Conservation (phyloP, 2,888 invertebrate species). For the Saturnia japonica region DNA sequence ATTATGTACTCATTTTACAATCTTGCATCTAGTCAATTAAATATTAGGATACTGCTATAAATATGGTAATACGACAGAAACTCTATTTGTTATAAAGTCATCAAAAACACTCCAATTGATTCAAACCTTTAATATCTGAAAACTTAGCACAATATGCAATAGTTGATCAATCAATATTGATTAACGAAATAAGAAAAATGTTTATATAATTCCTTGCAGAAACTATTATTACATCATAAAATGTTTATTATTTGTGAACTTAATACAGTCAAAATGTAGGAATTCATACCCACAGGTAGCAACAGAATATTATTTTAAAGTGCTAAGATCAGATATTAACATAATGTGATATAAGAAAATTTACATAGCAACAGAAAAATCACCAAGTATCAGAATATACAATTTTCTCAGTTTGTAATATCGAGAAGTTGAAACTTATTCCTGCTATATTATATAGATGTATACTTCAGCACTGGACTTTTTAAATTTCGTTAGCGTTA, state of each 20-base stretch:
- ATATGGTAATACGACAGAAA: constrained; percentile 56
- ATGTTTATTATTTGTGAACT: neutral
- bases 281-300: neutral
- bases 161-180: constrained; percentile 7
- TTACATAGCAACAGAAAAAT: constrained; percentile 43
- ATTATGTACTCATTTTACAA: constrained; percentile 35
- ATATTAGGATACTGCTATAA: constrained; percentile 56
- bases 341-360: constrained; percentile 39
- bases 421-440: constrained; percentile 58
- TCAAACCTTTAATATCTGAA: constrained; percentile 54
- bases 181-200: constrained; percentile 6
- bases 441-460: constrained; percentile 49
- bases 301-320: constrained; percentile 24
- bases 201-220: constrained; percentile 1
- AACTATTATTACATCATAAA: neutral
- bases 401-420: constrained; percentile 56
- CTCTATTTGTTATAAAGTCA: constrained; percentile 57
- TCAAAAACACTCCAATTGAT: constrained; percentile 73
- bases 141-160: constrained; percentile 61
- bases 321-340: constrained; percentile 67
- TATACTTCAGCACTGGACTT: constrained; percentile 61
- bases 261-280: constrained; percentile 9
- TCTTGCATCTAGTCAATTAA: constrained; percentile 64
- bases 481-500: constrained; percentile 41
- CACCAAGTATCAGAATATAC: constrained; percentile 54